Percentiles rank a stretch among this genome's conserved stretches.
Evolutionary conservation across 2,797 vertebrate genomes (phyloP).

Genomic region (Chrysocyon brachyurus): DNA sequence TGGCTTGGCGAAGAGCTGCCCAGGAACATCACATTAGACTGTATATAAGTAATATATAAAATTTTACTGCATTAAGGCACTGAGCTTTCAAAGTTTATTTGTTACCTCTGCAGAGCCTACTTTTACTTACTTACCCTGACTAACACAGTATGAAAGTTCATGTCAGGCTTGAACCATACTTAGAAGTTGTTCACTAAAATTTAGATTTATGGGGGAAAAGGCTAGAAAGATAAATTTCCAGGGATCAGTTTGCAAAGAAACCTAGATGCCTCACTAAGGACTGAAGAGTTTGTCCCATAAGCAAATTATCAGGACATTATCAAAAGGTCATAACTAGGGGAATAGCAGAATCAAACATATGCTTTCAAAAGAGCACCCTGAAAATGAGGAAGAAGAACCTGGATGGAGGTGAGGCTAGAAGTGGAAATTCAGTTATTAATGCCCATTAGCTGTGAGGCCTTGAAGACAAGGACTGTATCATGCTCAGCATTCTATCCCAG

Average conservation of each 20-base stretch:
- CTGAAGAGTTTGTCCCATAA: background rate
- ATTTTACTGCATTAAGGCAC: background rate
- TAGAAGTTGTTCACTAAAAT: background rate
- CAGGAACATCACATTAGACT: background rate
- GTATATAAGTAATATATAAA: background rate
- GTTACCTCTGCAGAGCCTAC: background rate
- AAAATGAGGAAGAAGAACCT: background rate
- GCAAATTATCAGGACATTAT: background rate
- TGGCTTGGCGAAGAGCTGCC: background rate
- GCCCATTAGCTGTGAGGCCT: background rate
- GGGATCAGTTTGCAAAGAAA: conserved; percentile 46
- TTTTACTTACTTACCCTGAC: background rate
- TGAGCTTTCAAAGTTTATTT: background rate
- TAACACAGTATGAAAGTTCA: conserved; percentile 1
- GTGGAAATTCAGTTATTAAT: conserved; percentile 24
- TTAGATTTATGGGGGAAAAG: background rate
- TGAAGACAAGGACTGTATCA: background rate
- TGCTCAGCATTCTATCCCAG: background rate
- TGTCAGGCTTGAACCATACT: background rate
- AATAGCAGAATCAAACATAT: conserved; percentile 31
- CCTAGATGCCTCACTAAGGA: background rate
- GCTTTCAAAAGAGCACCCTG: conserved; percentile 38
- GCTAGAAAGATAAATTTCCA: background rate
- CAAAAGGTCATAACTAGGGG: background rate
- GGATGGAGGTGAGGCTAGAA: background rate